Evolutionary conservation across 2,113 vertebrate genomes (phyloP).

Genomic region (Notothenia rossii): DNA sequence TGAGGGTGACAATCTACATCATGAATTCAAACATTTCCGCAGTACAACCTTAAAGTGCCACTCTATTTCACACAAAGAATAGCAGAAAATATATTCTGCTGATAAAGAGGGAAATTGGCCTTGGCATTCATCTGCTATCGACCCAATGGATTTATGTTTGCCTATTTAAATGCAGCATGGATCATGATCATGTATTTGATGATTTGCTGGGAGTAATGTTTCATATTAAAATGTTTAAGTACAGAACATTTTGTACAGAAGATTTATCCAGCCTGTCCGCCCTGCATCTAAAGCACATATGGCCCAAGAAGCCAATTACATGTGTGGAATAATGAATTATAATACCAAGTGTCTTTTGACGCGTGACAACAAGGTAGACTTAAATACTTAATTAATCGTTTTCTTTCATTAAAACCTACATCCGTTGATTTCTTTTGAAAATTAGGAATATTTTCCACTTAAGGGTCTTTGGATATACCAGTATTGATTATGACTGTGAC

Average conservation of each 20-base stretch:
- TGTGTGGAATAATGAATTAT: neutral
- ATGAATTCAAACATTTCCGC: constrained; percentile 34
- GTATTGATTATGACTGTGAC: too few species aligned
- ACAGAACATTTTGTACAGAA: neutral
- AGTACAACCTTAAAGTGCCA: constrained; percentile 4
- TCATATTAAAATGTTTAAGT: constrained; percentile 10
- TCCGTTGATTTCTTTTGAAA: constrained; percentile 14
- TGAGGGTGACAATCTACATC: constrained; percentile 52
- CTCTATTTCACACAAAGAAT: constrained; percentile 28
- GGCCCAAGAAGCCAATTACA: neutral
- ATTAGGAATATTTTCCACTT: neutral
- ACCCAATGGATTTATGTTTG: constrained; percentile 23
- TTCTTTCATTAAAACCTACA: neutral
- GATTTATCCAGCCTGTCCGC: neutral
- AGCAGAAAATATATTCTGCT: constrained; percentile 34
- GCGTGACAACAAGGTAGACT: constrained; percentile 3
- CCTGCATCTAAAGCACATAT: constrained; percentile 4
- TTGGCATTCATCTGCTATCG: constrained; percentile 25
- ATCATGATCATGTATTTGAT: constrained; percentile 25
- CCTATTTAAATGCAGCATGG: neutral
- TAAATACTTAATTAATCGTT: neutral
- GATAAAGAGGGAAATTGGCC: constrained; percentile 36
- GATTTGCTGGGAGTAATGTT: neutral
- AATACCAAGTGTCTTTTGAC: constrained; percentile 12
- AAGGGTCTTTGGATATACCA: too few species aligned